Evolutionary conservation across 2,113 vertebrate genomes (phyloP), one percentile per base, ranked within the genome.

Genomic region (Xiphophorus maculatus): DNA sequence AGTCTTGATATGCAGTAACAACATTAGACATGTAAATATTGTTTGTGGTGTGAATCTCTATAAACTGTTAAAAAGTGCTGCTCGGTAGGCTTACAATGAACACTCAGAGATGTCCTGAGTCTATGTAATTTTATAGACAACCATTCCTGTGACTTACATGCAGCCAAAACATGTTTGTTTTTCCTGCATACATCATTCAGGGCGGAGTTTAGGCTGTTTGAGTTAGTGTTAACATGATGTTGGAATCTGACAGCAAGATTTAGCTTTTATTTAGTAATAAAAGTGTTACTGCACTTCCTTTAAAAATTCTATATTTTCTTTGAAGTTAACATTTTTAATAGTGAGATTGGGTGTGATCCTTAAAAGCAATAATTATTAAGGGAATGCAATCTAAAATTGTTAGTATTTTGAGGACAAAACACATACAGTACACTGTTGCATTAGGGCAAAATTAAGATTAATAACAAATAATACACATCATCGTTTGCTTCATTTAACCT

Each of bases 111-210:
- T 25, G 5, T 51, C 17, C 19, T 51, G 19, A 19, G 22, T 25
- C 22, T 54, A 1, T 11, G 2, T 64, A 19, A 0, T 64, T 33
- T 17, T 2, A 27, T 0, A 73, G 32, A 22, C 0, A 3, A 66
- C 37, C 67, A 7, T 30, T n/a, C 13, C 17, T 27, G 3, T 42
- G 14, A 68, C 72, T 80, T 81, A 3, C 74, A 74, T 77, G 15
- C 17, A 82, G 72, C 69, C 4, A 70, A 73, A 78, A 48, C 63
- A 32, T 17, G 60, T 12, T 44, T 33, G 32, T 8, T 63, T 32
- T 32, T 12, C 7, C 14, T 63, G 63, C 2, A 35, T 35, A 8
- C 33, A 35, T 35, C 33, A 5, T 32, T 15, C 15, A 63, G 61
- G 29, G 7, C 13, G 1, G 7, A 5, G 4, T 63, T 29, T 63